phyloP scores from a whole-genome alignment of 2,113 vertebrate species.

The Oplegnathus fasciatus region DNA sequence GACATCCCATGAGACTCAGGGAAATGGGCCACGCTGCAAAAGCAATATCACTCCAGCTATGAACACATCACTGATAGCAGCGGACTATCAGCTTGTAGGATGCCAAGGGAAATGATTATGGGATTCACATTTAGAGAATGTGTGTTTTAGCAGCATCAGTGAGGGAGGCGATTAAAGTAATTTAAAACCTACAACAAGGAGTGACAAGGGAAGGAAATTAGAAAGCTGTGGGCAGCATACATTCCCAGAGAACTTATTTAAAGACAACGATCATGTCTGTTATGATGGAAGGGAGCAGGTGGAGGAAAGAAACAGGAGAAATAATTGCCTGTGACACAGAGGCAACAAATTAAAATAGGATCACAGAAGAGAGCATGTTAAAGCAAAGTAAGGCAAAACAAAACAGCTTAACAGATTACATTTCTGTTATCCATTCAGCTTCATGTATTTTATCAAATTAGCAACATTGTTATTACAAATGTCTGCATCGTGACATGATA shows the following conservation, averaged over 20 bases:
- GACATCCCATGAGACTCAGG: constrained; percentile 42
- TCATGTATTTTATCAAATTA: background rate
- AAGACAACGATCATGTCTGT: constrained; percentile 2
- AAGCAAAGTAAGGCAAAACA: background rate
- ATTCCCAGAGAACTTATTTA: constrained; percentile 37
- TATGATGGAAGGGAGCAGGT: background rate
- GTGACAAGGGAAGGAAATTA: constrained; percentile 58
- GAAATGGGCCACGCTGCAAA: constrained; percentile 57
- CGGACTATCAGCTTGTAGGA: constrained; percentile 37
- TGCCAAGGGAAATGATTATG: constrained; percentile 59
- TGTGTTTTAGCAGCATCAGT: constrained; percentile 55
- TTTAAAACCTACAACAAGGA: constrained; percentile 50
- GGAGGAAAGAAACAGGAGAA: background rate
- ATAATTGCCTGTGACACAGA: background rate
- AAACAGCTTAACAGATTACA: background rate
- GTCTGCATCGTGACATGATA: background rate
- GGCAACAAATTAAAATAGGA: background rate
- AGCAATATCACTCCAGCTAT: constrained; percentile 54
- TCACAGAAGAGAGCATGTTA: background rate
- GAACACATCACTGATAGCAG: constrained; percentile 45
- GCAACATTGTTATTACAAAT: too few species aligned
- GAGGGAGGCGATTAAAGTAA: constrained; percentile 60
- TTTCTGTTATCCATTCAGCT: background rate
- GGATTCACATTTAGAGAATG: constrained; percentile 65
- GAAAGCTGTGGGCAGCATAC: constrained; percentile 49